Evolutionary conservation across 2,797 vertebrate species (phyloP), one percentile per base, ranked within the genome.

Genomic region (Ptychadena robeensis): DNA sequence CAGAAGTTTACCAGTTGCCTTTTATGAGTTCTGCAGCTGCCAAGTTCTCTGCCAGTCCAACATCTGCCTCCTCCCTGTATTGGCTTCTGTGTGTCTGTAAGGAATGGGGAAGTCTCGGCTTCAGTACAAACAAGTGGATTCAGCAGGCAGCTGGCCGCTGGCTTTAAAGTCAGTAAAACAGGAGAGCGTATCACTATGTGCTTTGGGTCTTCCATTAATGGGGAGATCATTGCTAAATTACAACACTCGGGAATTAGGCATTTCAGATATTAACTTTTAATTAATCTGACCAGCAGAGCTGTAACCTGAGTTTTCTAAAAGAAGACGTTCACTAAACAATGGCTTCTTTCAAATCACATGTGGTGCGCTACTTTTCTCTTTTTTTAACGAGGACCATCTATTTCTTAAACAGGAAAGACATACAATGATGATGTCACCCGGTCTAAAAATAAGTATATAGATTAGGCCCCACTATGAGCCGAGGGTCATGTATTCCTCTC

Each of bases 31-130:
- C 91, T 18, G 73, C 79, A 61, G 86, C 74, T 38, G 87, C 88
- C 85, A 80, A 87, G 10, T 90, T 89, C 70, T 90, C 89, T 9
- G 86, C 88, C 91, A 91, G 87, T 86, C 90, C 91, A 90, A 87
- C 85, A 14, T 87, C 40, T 34, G 44, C 63, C 40, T 77, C 40
- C 31, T 34, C 30, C 44, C 1, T 66, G 38, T 10, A 12, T 27
- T 66, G 12, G 28, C 28, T 38, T 4, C 48, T 35, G 18, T 22
- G 9, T 32, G 35, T 68, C 75, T 53, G 28, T 37, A 78, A 53
- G 64, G 65, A 22, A 31, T 11, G 15, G 35, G 22, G 2, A 4
- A n/a, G 35, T 44, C 11, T 28, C n/a, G 3, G 27, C 38, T 48
- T 78, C 75, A 34, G 9, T 5, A 57, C 48, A 35, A 67, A 63